Evolutionary conservation across 2,888 invertebrate species (phyloP).

Genomic region (Periphyllus acericola): DNA sequence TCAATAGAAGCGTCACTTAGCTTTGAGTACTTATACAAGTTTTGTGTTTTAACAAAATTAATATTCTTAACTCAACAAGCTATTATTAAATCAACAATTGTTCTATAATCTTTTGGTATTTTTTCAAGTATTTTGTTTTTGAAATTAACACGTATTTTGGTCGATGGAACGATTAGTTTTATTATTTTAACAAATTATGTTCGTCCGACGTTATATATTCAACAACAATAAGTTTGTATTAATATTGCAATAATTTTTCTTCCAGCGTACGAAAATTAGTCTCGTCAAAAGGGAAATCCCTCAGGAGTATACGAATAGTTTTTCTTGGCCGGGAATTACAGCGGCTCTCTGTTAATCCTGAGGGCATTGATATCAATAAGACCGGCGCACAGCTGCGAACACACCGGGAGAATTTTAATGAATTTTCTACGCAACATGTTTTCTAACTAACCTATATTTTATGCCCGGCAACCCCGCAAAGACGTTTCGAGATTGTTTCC

Average conservation of each 20-base stretch:
- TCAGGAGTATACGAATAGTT: not conserved
- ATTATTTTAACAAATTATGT: not conserved
- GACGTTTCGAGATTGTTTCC: conserved; percentile 4
- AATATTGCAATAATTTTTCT: conserved; percentile 4
- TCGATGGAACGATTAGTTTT: not conserved
- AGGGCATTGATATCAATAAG: conserved; percentile 41
- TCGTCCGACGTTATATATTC: not conserved
- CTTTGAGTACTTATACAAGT: no score
- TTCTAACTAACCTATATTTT: conserved; percentile 38
- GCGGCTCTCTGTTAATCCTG: conserved; percentile 11
- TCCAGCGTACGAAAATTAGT: conserved; percentile 18
- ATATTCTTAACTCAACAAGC: not conserved
- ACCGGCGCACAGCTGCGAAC: not conserved
- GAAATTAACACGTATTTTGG: not conserved
- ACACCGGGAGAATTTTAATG: conserved; percentile 42
- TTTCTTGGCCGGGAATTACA: conserved; percentile 6
- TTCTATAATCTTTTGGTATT: not conserved
- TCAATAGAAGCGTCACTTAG: no score
- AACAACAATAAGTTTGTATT: not conserved
- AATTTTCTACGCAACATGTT: conserved; percentile 42
- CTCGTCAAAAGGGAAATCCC: conserved; percentile 11
- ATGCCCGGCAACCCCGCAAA: not conserved
- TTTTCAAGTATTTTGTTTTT: not conserved
- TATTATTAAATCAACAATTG: not conserved
- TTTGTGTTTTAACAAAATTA: not conserved